phyloP scores from a whole-genome alignment of 2,113 vertebrate genomes.

The Polypterus senegalus region DNA sequence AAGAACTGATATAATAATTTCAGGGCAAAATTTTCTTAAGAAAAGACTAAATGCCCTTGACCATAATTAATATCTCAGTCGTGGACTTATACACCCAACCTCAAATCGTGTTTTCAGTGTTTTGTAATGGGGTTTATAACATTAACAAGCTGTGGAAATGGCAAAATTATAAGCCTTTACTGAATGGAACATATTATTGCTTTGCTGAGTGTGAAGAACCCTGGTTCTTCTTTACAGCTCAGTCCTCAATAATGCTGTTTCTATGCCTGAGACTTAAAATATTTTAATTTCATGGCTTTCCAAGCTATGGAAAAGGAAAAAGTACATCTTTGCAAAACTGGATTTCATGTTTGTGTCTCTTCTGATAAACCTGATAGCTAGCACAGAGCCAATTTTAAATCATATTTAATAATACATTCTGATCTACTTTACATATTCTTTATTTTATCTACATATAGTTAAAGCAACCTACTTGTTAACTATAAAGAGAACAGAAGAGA shows the following conservation, averaged over 20 bases:
- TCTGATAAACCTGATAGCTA: too few relatives aligned
- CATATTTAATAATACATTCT: too few relatives aligned
- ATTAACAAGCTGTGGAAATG: slow-evolving; percentile 49
- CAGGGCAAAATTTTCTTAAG: too few relatives aligned
- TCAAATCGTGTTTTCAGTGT: slow-evolving; percentile 19
- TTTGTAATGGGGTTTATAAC: slow-evolving; percentile 37
- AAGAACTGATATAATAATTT: too few relatives aligned
- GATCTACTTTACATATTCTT: too few relatives aligned
- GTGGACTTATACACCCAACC: slow-evolving; percentile 6
- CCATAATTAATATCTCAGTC: background rate
- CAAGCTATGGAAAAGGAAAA: slow-evolving; percentile 30
- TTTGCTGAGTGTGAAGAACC: slow-evolving; percentile 22
- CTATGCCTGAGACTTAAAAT: slow-evolving; percentile 39
- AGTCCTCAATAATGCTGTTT: slow-evolving; percentile 30
- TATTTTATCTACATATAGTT: too few relatives aligned
- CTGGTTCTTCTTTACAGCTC: slow-evolving; percentile 34
- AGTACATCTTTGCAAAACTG: slow-evolving; percentile 25
- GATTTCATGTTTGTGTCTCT: slow-evolving; percentile 11
- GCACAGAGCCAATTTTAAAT: too few relatives aligned
- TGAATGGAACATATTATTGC: slow-evolving; percentile 42
- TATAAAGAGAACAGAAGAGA: too few relatives aligned
- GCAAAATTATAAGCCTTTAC: slow-evolving; percentile 43
- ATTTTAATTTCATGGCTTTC: slow-evolving; percentile 37
- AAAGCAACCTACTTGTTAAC: too few relatives aligned
- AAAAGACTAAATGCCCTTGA: too few relatives aligned